Evolutionary conservation across 2,797 vertebrate species (phyloP), one percentile per base, ranked within the genome.

Genomic region (Pachyuromys duprasi): DNA sequence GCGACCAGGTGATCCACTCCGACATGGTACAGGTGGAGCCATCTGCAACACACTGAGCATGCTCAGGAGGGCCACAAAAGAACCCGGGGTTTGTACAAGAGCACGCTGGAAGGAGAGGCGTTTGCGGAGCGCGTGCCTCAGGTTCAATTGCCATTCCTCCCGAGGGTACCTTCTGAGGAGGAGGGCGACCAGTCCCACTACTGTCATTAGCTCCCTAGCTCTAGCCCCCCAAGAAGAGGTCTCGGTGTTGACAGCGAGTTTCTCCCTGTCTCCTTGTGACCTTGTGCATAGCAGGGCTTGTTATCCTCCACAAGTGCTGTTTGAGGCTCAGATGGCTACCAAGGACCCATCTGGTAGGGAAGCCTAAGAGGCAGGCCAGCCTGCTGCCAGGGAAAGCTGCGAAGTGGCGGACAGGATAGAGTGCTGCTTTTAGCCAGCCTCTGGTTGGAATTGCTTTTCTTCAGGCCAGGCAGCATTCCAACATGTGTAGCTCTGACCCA

Each of bases 1-100:
- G 99, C 22, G 99, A 99, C 99, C 99, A 99, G 0, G 99, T 99
- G 98, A 99, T 99, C 99, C 99, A 99, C 97, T 99, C 99, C 24
- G 99, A 99, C 99, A 99, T 99, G 99, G 99, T 99, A 95, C 99
- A 99, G 78, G 99, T 99, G 95, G 99, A 99, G 4, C 99, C 98
- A 93, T 99, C 99, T 99, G 96, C 91, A 98, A 98, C 18, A 97
- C 39, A 98, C n/a, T 65, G 57, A 57, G 17, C 57, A 4, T 94
- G 62, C 53, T 86, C 33, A 2, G 3, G 14, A 33, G 45, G 75
- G n/a, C 22, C 39, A 72, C 79, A 33, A 28, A 3, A 74, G 12
- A 90, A 65, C n/a, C 63, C 53, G 42, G 20, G 57, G 36, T 63
- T 18, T 5, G 5, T 20, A 12, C 20, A 15, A 31, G n/a, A 62